Percentiles rank a stretch among this genome's conserved stretches.
These are phyloP conservation scores for Sebastes baramenuke DNA, from an alignment of 2,797 vertebrate species.

Conservation along the genomic window DNA sequence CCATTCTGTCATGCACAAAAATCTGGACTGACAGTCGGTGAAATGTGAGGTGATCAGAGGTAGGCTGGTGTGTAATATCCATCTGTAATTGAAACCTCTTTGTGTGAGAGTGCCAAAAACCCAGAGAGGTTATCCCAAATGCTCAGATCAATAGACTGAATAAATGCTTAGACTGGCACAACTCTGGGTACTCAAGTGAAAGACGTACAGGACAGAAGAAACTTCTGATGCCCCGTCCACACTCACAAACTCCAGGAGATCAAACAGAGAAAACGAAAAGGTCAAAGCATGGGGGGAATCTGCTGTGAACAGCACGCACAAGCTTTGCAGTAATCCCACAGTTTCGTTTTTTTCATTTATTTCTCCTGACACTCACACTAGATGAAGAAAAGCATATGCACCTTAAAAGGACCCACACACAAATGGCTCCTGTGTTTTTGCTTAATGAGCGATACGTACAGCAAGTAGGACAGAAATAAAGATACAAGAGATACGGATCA, in stretches of 20 bases:
- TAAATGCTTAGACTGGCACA: conserved; percentile 66
- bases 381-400: not conserved
- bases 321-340: conserved; percentile 52
- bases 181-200: conserved; percentile 36
- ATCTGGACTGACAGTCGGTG: not conserved
- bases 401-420: not conserved
- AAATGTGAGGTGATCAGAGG: not conserved
- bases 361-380: not conserved
- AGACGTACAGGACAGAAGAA: conserved; percentile 39
- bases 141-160: conserved; percentile 58
- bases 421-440: not conserved
- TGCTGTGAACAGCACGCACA: conserved; percentile 44
- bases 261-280: conserved; percentile 37
- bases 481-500: conserved; percentile 50
- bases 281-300: conserved; percentile 34
- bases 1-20: not conserved
- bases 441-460: conserved; percentile 13
- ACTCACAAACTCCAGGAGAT: conserved; percentile 28
- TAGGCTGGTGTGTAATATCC: not conserved
- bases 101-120: conserved; percentile 42
- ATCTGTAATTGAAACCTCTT: conserved; percentile 22
- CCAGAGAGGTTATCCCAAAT: conserved; percentile 34
- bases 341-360: not conserved
- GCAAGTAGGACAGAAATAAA: conserved; percentile 19
- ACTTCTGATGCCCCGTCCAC: conserved; percentile 7